These are phyloP conservation scores for Aleadryas rufinucha DNA, from an alignment of 2,113 vertebrate species.

Conservation along the genomic window DNA sequence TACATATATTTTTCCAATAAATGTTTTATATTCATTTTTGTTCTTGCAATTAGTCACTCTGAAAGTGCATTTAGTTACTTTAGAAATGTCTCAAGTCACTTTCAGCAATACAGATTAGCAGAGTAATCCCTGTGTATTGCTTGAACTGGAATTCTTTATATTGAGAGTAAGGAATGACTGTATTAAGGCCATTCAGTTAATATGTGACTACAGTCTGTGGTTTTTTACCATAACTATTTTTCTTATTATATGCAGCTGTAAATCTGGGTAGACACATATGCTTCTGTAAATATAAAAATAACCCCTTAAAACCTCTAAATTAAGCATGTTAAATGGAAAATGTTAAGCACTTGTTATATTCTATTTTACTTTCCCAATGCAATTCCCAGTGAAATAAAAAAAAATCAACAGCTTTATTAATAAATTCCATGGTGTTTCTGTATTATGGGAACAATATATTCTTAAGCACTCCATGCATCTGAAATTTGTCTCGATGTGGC, in stretches of 20 bases:
- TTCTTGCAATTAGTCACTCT: background rate
- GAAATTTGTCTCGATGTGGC: slow-evolving; percentile 72
- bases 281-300: background rate
- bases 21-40: background rate
- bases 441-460: slow-evolving; percentile 60
- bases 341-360: background rate
- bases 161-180: background rate
- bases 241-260: background rate
- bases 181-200: background rate
- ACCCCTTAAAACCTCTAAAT: background rate
- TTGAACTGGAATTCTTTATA: slow-evolving; percentile 1
- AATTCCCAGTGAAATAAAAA: background rate
- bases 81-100: background rate
- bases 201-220: background rate
- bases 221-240: background rate
- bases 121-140: background rate
- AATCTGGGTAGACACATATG: background rate
- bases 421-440: slow-evolving; percentile 18
- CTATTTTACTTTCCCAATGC: background rate
- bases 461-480: slow-evolving; percentile 53
- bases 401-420: slow-evolving; percentile 3
- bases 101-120: background rate
- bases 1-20: background rate
- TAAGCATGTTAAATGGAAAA: background rate
- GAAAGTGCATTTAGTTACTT: background rate